phyloP scores from a whole-genome alignment of 1,140 invertebrate genomes.

The Aphaenogaster ashmeadi region DNA sequence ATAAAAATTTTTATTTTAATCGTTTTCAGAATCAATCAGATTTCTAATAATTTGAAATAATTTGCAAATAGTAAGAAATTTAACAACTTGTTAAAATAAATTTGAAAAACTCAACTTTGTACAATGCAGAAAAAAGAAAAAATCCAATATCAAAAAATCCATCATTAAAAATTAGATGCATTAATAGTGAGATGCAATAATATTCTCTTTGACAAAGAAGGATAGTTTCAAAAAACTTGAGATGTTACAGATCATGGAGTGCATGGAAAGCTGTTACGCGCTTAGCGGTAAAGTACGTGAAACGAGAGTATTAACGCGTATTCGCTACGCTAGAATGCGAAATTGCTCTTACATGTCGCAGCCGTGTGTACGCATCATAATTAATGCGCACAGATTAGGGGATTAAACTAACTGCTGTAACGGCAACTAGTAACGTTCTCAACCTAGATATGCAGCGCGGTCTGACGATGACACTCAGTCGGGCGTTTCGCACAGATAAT shows the following conservation, averaged over 20 bases:
- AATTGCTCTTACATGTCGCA: constrained; percentile 61
- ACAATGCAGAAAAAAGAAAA: neutral
- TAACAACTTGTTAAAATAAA: neutral
- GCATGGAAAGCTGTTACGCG: constrained; percentile 27
- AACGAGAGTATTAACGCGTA: constrained; percentile 57
- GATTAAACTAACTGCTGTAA: constrained; percentile 63
- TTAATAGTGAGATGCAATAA: neutral
- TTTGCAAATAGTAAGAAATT: neutral
- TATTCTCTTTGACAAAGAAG: too few species aligned
- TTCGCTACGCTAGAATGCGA: constrained; percentile 52
- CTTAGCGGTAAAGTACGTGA: constrained; percentile 30
- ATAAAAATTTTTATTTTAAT: constrained; percentile 8
- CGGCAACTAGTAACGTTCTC: constrained; percentile 57
- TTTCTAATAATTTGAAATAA: neutral
- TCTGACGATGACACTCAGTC: constrained; percentile 56
- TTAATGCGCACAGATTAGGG: constrained; percentile 61
- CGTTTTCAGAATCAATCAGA: neutral
- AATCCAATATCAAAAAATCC: neutral
- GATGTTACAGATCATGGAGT: neutral
- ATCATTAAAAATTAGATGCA: neutral
- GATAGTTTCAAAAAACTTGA: neutral
- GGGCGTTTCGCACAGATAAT: constrained; percentile 44
- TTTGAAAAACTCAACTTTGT: neutral
- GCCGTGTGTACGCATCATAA: constrained; percentile 58
- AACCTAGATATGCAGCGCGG: constrained; percentile 46